phyloP scores from a whole-genome alignment of 2,888 invertebrate species.

The Synergus umbraculus region DNA sequence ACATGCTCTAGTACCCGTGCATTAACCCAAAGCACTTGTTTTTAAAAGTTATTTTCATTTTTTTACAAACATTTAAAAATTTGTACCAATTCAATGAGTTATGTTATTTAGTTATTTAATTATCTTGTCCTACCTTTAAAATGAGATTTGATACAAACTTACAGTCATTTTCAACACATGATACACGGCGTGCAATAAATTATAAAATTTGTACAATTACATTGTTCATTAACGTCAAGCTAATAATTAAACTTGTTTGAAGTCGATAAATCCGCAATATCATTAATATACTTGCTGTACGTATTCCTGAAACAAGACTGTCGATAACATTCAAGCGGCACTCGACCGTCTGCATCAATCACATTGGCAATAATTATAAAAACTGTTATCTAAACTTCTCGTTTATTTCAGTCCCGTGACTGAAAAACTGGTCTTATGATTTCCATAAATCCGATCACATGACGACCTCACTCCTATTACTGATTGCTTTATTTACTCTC shows the following conservation, averaged over 20 bases:
- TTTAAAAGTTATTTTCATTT: neutral
- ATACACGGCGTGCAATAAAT: neutral
- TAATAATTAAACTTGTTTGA: neutral
- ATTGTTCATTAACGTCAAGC: neutral
- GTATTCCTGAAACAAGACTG: neutral
- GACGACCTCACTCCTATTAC: constrained; percentile 20
- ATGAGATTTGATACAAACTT: neutral
- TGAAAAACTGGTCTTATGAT: constrained; percentile 27
- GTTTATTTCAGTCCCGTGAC: constrained; percentile 24
- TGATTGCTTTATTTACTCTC: neutral
- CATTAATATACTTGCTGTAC: neutral
- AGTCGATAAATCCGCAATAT: neutral
- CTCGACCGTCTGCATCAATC: constrained; percentile 4
- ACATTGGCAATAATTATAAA: constrained; percentile 26
- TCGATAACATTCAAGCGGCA: constrained; percentile 7
- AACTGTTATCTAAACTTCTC: constrained; percentile 4
- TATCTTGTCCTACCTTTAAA: neutral
- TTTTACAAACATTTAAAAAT: neutral
- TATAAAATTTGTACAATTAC: neutral
- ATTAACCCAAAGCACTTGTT: neutral
- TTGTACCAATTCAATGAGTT: too few species aligned
- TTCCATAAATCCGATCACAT: constrained; percentile 37
- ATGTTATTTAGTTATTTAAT: too few species aligned
- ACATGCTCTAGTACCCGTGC: neutral
- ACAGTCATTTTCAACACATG: neutral